Percentiles rank a stretch among this genome's conserved stretches.
phyloP scores from a whole-genome alignment of 2,113 vertebrate genomes.

The Toxotes chatareus region DNA sequence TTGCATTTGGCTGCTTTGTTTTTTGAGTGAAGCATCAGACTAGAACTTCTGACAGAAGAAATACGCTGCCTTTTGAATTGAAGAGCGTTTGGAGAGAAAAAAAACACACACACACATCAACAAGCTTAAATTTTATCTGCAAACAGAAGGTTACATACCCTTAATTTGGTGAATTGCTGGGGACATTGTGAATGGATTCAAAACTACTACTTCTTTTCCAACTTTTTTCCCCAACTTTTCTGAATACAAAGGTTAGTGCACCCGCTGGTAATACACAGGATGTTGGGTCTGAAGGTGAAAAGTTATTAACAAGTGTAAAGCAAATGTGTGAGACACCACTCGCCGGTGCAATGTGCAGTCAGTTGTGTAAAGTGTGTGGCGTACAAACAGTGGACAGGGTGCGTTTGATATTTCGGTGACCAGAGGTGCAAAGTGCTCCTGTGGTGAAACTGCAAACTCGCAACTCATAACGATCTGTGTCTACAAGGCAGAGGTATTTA shows the following conservation, averaged over 20 bases:
- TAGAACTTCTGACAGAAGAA: constrained; percentile 68
- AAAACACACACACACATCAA: constrained; percentile 24
- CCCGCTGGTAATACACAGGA: constrained; percentile 12
- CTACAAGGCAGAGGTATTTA: constrained; percentile 7
- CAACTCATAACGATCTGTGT: constrained; percentile 24
- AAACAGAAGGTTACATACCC: constrained; percentile 52
- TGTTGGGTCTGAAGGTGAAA: constrained; percentile 20
- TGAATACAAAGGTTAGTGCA: not conserved
- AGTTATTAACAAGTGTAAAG: constrained; percentile 57
- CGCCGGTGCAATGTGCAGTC: constrained; percentile 22
- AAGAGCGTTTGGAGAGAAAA: constrained; percentile 42
- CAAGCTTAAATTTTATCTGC: constrained; percentile 61
- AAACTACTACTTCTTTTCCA: constrained; percentile 8
- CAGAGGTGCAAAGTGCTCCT: not conserved
- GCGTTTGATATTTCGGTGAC: constrained; percentile 9
- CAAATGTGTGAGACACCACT: constrained; percentile 48
- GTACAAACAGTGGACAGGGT: no score
- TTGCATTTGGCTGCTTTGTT: constrained; percentile 76
- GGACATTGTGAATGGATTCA: constrained; percentile 10
- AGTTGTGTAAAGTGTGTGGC: constrained; percentile 12
- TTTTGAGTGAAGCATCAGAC: constrained; percentile 70
- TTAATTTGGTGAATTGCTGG: constrained; percentile 33
- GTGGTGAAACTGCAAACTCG: not conserved
- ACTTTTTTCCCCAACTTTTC: not conserved
- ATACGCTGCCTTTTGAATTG: constrained; percentile 63